Conservation (phyloP, 2,888 invertebrate species). For the Dioctria rufipes region DNA sequence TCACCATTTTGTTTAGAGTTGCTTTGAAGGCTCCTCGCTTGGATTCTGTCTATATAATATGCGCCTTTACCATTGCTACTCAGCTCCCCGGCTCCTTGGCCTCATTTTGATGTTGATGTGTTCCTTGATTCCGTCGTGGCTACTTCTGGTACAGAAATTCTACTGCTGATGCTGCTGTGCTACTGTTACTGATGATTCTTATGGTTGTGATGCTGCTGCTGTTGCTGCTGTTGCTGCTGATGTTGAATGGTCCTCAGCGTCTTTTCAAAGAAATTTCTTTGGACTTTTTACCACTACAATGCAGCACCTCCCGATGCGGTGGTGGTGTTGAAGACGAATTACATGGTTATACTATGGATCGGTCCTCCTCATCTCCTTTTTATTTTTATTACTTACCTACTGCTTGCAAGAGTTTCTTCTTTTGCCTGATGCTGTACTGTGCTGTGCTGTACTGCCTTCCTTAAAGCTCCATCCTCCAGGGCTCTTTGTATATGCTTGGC, state of each 20-base stretch:
- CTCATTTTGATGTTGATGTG: constrained; percentile 51
- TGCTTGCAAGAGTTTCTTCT: background rate
- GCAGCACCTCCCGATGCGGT: background rate
- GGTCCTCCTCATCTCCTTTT: constrained; percentile 31
- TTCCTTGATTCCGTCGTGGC: constrained; percentile 49
- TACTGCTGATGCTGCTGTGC: background rate
- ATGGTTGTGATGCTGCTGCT: background rate
- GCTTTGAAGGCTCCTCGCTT: constrained; percentile 31
- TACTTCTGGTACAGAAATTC: constrained; percentile 27
- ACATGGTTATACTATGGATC: background rate
- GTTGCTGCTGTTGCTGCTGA: constrained; percentile 16
- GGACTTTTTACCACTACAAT: constrained; percentile 24
- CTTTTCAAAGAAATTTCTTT: constrained; percentile 35
- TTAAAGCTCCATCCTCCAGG: constrained; percentile 1
- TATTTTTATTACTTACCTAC: constrained; percentile 3
- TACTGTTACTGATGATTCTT: constrained; percentile 23
- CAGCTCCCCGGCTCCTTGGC: constrained; percentile 23
- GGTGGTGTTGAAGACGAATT: constrained; percentile 32
- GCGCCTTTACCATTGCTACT: background rate
- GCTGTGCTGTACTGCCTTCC: background rate
- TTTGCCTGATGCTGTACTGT: background rate
- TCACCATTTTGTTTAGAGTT: constrained; percentile 53
- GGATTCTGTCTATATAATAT: background rate
- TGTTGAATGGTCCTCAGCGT: constrained; percentile 34
- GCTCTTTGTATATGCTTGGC: background rate